Evolutionary conservation across 2,888 invertebrate species (phyloP), one percentile per base, ranked within the genome.

Genomic region (Hydrotaea cyrtoneurina): DNA sequence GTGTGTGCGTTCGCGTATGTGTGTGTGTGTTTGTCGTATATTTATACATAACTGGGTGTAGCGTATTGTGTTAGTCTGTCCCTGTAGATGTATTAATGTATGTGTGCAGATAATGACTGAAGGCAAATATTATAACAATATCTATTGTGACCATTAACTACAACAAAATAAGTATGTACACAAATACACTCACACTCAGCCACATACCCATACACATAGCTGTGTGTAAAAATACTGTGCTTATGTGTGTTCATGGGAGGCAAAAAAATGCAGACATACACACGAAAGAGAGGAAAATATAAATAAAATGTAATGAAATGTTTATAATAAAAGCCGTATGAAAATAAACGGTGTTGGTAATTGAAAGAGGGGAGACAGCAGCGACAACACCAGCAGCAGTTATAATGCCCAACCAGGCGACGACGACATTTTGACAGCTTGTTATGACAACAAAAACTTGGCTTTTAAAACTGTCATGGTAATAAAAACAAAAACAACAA

Each of bases 361-460:
- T 69, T 69, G 46, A 43, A 46, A 19, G 69, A n/a, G 15, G 69
- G 46, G 10, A 59, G 31, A 43, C 43, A 46, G 43, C 46, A 66
- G 39, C 21, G 36, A 13, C 66, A 43, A 21, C 43, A 66, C 19
- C 43, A 55, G 74, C 13, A 46, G 69, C 57, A 66, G 57, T n/a
- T 66, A 15, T 57, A 55, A 59, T 59, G 53, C 21, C 50, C 74
- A 69, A 43, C 46, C 21, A 69, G 69, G 69, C 69, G 59, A 39
- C 74, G 74, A 50, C 69, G 69, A 80, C 80, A 69, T 74, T 80
- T 80, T 80, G 69, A 71, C 80, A 80, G 80, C 69, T 75, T 69
- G 80, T 74, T 80, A 80, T 80, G 75, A 75, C 80, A 75, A 75
- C 75, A 75, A 80, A 71, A 80, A 80, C 46, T 69, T 80, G 69